Evolutionary conservation across 1,140 invertebrate genomes (phyloP), one percentile per base, ranked within the genome.

Genomic region (Maniola jurtina): DNA sequence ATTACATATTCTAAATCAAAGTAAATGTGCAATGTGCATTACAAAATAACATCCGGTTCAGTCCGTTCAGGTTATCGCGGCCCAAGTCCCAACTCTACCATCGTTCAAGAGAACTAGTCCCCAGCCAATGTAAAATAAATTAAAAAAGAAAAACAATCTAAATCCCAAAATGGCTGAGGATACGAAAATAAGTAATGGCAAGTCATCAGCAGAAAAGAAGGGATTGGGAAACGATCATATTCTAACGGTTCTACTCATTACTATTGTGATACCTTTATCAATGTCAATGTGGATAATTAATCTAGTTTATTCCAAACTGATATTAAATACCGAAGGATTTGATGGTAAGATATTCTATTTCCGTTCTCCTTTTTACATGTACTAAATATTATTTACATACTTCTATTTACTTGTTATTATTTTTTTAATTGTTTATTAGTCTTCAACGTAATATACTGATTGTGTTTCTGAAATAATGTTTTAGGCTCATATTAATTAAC

Each of bases 241-340:
- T 66, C 74, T 94, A 71, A 93, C 94, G 33, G 89, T 95, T 5
- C 68, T 95, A 5, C 79, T 95, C 33, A 93, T 93, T 76, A 92
- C 93, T 6, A 83, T 95, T 55, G 92, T 94, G 6, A 94, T 96
- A 71, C 95, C 95, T 16, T 66, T 95, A 11, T 95, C 95, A 0
- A 93, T 95, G 90, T 90, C 94, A 3, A 92, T 95, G 88, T 96
- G 95, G 95, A 92, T 93, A 67, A 91, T 93, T 47, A 95, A 95
- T 81, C 86, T 95, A 54, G 90, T 93, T 13, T 93, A 95, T 77
- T 93, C 93, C 0, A 93, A 93, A 70, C 83, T 95, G 25, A 75
- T 95, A 33, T 79, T 87, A 62, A 75, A 79, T 16, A 75, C 69
- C 34, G 86, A 92, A 66, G 85, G 85, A 45, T 86, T 90, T 61